Percentiles rank a stretch among this genome's conserved stretches.
phyloP scores from a whole-genome alignment of 2,797 vertebrate genomes.

The Sus cebifrons region DNA sequence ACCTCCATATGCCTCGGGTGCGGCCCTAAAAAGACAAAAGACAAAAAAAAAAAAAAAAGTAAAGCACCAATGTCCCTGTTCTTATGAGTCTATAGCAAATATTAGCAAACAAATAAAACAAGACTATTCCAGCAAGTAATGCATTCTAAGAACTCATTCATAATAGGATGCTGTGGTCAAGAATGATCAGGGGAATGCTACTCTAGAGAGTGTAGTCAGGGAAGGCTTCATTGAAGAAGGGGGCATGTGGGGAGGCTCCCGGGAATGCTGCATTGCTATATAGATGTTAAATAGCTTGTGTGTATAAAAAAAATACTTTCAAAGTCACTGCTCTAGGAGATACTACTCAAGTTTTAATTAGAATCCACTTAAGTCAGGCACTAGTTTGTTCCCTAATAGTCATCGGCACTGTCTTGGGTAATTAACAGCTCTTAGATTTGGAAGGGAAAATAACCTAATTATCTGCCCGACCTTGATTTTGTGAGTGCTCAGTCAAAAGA shows the following conservation, averaged over 20 bases:
- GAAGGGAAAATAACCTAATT: conserved; percentile 73
- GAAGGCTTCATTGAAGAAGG: background rate
- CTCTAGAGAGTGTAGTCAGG: background rate
- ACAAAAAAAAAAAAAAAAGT: background rate
- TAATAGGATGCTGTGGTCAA: background rate
- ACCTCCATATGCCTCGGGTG: no score
- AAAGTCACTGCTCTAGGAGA: conserved; percentile 74
- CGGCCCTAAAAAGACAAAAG: no score
- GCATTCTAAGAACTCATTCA: conserved; percentile 1
- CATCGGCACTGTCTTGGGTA: conserved; percentile 76
- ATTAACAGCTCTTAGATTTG: conserved; percentile 77
- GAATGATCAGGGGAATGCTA: background rate
- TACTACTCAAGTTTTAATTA: conserved; percentile 79
- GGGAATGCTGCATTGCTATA: background rate
- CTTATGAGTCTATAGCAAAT: conserved; percentile 34
- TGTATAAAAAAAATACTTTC: conserved; percentile 48
- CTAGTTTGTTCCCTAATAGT: conserved; percentile 73
- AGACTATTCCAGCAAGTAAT: background rate
- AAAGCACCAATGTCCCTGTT: background rate
- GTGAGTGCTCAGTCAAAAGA: conserved; percentile 37
- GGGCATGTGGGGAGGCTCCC: background rate
- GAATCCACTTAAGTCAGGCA: conserved; percentile 71
- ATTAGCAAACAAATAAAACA: background rate
- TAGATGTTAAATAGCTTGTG: background rate
- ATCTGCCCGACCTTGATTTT: conserved; percentile 75